These are phyloP conservation scores for Sebastes kiyomatsui DNA, from an alignment of 2,797 vertebrate genomes.

Conservation along the genomic window DNA sequence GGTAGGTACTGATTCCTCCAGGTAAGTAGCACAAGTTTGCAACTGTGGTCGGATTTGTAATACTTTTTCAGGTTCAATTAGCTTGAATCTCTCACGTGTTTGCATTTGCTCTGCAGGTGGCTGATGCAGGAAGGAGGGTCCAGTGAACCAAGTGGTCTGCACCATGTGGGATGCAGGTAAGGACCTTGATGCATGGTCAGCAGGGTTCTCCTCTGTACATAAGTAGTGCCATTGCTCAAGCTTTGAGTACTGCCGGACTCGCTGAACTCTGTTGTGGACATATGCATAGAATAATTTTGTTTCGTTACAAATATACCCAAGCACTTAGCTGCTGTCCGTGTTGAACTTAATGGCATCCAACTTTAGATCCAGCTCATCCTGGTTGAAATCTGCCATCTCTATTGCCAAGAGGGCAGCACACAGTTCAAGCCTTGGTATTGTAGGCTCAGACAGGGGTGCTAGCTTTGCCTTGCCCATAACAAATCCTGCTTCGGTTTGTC, in stretches of 20 bases:
- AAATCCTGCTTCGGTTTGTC: background rate
- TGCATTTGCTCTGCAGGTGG: background rate
- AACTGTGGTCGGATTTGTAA: slow-evolving; percentile 13
- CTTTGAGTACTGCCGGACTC: background rate
- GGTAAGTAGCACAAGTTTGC: background rate
- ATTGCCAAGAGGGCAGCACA: background rate
- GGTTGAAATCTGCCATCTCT: background rate
- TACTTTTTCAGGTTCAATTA: slow-evolving; percentile 19
- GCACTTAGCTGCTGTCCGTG: background rate
- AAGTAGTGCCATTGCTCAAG: slow-evolving; percentile 1
- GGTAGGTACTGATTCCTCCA: background rate
- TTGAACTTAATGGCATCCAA: background rate
- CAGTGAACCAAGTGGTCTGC: slow-evolving; percentile 17
- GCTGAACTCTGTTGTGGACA: slow-evolving; percentile 8
- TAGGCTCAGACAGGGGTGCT: background rate
- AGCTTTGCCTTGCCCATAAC: slow-evolving; percentile 16
- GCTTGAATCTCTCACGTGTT: background rate
- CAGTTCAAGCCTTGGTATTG: slow-evolving; percentile 6
- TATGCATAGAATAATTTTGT: background rate
- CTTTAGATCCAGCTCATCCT: background rate
- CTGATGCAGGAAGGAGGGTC: slow-evolving; percentile 13
- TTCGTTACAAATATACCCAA: background rate
- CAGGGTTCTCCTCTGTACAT: slow-evolving; percentile 8
- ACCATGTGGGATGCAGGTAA: background rate
- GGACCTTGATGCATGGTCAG: slow-evolving; percentile 1